Conservation (phyloP, 2,797 vertebrate genomes). For the Sebastes trivittatus region DNA sequence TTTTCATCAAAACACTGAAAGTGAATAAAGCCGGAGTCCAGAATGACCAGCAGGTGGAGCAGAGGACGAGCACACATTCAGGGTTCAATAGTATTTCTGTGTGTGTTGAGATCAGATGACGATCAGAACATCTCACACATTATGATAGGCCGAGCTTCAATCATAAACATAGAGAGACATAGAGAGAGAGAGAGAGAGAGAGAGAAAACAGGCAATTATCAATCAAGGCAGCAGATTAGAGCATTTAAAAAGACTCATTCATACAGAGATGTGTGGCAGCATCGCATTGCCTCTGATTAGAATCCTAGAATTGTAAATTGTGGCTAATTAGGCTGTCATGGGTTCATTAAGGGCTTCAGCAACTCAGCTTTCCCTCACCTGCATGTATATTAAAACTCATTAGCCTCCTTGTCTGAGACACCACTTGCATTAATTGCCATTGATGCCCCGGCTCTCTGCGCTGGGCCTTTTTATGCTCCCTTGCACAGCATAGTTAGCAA, state of each 20-base stretch:
- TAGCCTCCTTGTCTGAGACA: constrained; percentile 98
- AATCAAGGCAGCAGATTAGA: constrained; percentile 98
- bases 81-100: neutral
- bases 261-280: constrained; percentile 95
- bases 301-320: constrained; percentile 99
- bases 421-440: constrained; percentile 98
- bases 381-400: constrained; percentile 99
- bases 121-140: constrained; percentile 81
- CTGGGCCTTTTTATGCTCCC: constrained; percentile 79
- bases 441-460: constrained; percentile 82
- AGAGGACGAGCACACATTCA: neutral
- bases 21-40: neutral
- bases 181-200: neutral
- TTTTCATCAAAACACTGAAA: neutral
- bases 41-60: neutral
- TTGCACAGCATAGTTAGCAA: constrained; percentile 69
- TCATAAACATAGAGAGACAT: constrained; percentile 55
- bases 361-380: constrained; percentile 98
- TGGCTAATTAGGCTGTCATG: constrained; percentile 99
- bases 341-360: constrained; percentile 99
- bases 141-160: constrained; percentile 84
- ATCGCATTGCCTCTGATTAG: constrained; percentile 95
- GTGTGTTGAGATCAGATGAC: constrained; percentile 69
- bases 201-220: constrained; percentile 87
- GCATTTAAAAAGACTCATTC: constrained; percentile 93